These are phyloP conservation scores for Hetaerina titia DNA, from an alignment of 2,888 invertebrate species.

Conservation along the genomic window DNA sequence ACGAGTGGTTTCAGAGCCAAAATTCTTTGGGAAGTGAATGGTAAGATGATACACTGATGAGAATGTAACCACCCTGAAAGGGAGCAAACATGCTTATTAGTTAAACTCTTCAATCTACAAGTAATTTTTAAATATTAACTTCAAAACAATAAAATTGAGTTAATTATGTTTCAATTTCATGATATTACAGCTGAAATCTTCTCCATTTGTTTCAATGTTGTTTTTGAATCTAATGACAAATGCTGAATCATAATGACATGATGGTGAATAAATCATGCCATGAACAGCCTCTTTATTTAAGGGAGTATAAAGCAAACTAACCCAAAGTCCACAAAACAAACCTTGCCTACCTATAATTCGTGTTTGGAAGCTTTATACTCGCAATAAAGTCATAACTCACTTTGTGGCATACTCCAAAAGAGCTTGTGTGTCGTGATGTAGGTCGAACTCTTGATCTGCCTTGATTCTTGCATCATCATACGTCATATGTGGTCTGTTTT, in stretches of 20 bases:
- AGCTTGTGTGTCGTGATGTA: constrained; percentile 88
- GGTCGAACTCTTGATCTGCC: constrained; percentile 94
- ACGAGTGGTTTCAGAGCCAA: constrained; percentile 90
- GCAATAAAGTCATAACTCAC: constrained; percentile 80
- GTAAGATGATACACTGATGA: constrained; percentile 93
- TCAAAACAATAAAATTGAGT: not conserved
- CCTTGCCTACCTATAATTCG: not conserved
- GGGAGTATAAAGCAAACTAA: not conserved
- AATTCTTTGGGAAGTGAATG: constrained; percentile 93
- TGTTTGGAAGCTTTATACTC: not conserved
- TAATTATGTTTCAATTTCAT: not conserved
- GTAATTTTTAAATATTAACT: not conserved
- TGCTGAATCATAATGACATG: no score
- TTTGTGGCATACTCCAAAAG: constrained; percentile 93
- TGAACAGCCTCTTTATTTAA: no score
- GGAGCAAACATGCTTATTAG: constrained; percentile 68
- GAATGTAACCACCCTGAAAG: constrained; percentile 93
- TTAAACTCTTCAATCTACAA: not conserved
- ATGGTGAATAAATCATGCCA: no score
- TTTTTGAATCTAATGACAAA: no score
- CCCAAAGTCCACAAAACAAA: not conserved
- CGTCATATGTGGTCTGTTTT: constrained; percentile 95
- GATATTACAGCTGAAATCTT: not conserved
- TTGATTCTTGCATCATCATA: constrained; percentile 90
- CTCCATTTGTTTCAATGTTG: no score